phyloP scores from a whole-genome alignment of 2,888 invertebrate genomes.

The Platycnemis pennipes region DNA sequence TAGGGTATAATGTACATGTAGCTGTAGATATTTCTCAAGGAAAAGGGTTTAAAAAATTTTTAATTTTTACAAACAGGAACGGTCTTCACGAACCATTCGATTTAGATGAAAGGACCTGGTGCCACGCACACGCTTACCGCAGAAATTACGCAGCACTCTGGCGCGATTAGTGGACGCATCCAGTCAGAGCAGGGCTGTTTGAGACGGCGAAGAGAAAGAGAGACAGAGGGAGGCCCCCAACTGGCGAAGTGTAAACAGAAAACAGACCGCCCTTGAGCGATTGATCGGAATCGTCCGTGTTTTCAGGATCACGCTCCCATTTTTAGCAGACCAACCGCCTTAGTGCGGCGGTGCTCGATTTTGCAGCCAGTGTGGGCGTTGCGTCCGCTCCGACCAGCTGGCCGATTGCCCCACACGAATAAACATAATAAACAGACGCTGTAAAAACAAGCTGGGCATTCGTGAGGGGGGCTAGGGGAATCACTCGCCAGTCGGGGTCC shows the following conservation, averaged over 20 bases:
- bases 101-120: no score
- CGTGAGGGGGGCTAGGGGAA: no score
- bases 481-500: no score
- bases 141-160: background rate
- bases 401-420: background rate
- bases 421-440: background rate
- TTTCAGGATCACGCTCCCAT: constrained; percentile 13
- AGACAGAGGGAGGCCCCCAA: background rate
- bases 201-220: background rate
- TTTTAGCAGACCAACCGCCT: background rate
- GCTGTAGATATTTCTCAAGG: no score
- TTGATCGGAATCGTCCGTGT: background rate
- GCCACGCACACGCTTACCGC: background rate
- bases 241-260: background rate
- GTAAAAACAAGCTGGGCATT: no score
- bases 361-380: no score
- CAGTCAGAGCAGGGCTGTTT: background rate
- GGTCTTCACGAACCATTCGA: no score
- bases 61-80: no score
- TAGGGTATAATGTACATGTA: no score
- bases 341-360: no score
- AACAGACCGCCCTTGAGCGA: background rate
- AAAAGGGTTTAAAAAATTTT: no score
- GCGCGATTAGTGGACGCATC: background rate
- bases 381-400: background rate